A percentile compares a stretch with the other conserved stretches of the same genome.
Evolutionary conservation across 2,113 vertebrate species (phyloP).

Genomic region (Spilogale gracilis): DNA sequence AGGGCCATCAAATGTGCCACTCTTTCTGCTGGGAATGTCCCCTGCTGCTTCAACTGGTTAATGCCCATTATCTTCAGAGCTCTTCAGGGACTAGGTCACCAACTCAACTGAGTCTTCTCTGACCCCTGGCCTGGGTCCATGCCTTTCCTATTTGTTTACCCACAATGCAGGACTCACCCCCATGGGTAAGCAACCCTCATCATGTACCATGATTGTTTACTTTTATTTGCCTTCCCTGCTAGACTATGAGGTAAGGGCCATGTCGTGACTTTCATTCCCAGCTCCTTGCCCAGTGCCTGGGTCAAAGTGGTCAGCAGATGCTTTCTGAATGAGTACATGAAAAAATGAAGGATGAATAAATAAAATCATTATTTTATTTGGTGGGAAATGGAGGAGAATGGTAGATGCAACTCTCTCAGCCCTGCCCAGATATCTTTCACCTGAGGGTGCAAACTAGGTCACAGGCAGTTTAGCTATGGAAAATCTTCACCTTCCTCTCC

Average conservation of each 20-base stretch:
- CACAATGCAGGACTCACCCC: background rate
- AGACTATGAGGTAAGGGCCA: background rate
- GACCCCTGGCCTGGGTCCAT: background rate
- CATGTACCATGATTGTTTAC: background rate
- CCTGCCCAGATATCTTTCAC: background rate
- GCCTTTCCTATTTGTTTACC: background rate
- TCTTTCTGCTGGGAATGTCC: background rate
- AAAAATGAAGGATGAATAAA: background rate
- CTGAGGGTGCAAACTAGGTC: background rate
- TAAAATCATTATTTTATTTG: slow-evolving; percentile 47
- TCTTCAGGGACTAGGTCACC: background rate
- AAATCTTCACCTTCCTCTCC: slow-evolving; percentile 8
- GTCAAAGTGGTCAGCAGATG: background rate
- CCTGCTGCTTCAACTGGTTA: background rate
- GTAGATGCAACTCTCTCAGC: background rate
- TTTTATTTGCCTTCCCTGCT: background rate
- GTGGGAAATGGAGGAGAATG: background rate
- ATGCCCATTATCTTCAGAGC: background rate
- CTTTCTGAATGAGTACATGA: background rate
- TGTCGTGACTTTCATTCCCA: background rate
- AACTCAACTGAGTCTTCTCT: background rate
- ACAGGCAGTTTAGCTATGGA: background rate
- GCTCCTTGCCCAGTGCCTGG: background rate
- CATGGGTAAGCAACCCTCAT: background rate
- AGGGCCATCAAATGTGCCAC: background rate